phyloP scores from a whole-genome alignment of 1,140 invertebrate species.

The Eciton burchellii region DNA sequence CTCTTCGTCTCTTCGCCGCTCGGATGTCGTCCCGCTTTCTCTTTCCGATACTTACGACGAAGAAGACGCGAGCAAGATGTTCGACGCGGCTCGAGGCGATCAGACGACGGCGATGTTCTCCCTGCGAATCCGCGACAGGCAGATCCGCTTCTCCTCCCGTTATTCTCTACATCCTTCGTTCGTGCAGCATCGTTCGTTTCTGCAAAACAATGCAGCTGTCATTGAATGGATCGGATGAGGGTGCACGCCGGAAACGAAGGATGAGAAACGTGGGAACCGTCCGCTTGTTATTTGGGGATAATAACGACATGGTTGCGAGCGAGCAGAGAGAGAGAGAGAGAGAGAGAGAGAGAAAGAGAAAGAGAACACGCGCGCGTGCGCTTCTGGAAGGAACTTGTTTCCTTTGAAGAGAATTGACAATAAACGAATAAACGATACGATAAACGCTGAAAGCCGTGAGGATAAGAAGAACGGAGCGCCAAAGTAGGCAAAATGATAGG shows the following conservation, averaged over 20 bases:
- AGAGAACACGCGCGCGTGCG: too few species aligned
- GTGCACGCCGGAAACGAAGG: conserved; percentile 8
- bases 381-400: too few species aligned
- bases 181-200: conserved; percentile 75
- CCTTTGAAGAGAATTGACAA: too few species aligned
- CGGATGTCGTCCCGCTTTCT: neutral
- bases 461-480: too few species aligned
- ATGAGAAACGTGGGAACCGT: neutral
- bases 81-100: conserved; percentile 66
- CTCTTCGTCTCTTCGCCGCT: too few species aligned
- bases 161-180: conserved; percentile 77
- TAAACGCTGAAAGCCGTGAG: too few species aligned
- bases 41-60: conserved; percentile 73
- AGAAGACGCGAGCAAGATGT: conserved; percentile 61
- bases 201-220: conserved; percentile 48
- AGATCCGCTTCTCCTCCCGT: conserved; percentile 70
- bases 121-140: conserved; percentile 75
- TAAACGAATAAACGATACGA: too few species aligned
- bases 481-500: too few species aligned
- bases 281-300: conserved; percentile 34
- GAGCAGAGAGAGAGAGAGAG: neutral
- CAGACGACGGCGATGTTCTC: conserved; percentile 72
- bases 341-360: neutral
- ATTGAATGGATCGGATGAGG: conserved; percentile 4
- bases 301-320: neutral